Evolutionary conservation across 2,797 vertebrate genomes (phyloP), one percentile per base, ranked within the genome.

Genomic region (Odontamblyopus rebecca): DNA sequence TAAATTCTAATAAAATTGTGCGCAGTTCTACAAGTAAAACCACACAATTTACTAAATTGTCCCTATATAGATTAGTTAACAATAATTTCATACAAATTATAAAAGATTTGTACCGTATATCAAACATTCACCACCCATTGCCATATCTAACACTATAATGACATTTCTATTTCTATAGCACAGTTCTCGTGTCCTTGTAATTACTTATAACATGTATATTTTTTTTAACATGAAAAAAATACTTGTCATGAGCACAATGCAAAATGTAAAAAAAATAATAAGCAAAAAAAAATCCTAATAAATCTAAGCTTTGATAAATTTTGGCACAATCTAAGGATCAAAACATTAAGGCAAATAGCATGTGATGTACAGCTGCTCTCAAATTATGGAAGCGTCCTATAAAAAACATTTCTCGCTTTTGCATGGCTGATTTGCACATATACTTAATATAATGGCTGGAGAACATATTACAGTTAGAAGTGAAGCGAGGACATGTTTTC

Each of bases 401-500:
- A 6, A 53, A 19, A 53, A 53, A 53, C 6, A 53, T 53, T 53
- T 19, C 18, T 53, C 18, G n/a, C 51, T 7, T 53, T n/a, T 7
- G 18, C 6, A 8, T 53, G 51, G 23, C 54, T 23, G n/a, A 56
- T 56, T 56, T 48, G 44, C 44, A 44, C 12, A 44, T 15, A 44
- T 44, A 44, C 41, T 12, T 44, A 15, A 48, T 48, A 48, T 48
- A 48, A 48, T 48, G 7, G 19, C 53, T 54, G 8, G 4, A n/a
- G 2, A 23, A 19, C 50, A 51, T 51, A 23, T 48, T 9, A 23
- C 53, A 54, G 19, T 54, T 3, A 9, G 7, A n/a, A n/a, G 53
- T 53, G 51, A 53, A 19, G 51, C 19, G 19, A n/a, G 51, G 51
- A 30, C 26, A 30, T 67, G 50, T 67, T 68, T 73, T 61, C 50